Conservation (phyloP, 2,113 vertebrate species). For the Raja brachyura region DNA sequence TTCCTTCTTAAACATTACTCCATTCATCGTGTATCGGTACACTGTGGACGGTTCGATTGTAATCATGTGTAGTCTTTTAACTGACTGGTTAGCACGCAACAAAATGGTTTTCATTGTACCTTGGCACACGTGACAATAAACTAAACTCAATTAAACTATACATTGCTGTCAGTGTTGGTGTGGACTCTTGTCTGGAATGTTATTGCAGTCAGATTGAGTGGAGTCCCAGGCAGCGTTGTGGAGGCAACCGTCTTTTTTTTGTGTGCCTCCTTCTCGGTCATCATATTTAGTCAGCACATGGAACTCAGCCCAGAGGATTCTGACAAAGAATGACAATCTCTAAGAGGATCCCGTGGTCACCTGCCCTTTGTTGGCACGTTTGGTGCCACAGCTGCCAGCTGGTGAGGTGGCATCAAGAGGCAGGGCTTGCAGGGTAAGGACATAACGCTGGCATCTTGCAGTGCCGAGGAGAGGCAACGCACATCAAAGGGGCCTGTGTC, state of each 20-base stretch:
- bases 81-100: too few relatives aligned
- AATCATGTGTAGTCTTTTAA: too few relatives aligned
- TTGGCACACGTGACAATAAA: too few relatives aligned
- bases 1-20: too few relatives aligned
- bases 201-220: background rate
- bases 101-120: too few relatives aligned
- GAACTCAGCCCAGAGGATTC: background rate
- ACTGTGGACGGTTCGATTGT: too few relatives aligned
- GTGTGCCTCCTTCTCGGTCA: background rate
- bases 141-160: background rate
- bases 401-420: background rate
- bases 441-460: background rate
- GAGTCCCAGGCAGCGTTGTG: background rate
- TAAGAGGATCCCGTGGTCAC: background rate
- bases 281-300: background rate
- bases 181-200: background rate
- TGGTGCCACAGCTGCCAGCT: slow-evolving; percentile 21
- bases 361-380: slow-evolving; percentile 24
- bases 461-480: background rate
- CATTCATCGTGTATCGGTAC: too few relatives aligned
- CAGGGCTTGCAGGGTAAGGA: background rate
- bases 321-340: background rate
- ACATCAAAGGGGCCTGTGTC: slow-evolving; percentile 4
- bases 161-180: background rate
- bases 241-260: background rate